phyloP scores from a whole-genome alignment of 2,113 vertebrate genomes.

The Gallinago undulata region DNA sequence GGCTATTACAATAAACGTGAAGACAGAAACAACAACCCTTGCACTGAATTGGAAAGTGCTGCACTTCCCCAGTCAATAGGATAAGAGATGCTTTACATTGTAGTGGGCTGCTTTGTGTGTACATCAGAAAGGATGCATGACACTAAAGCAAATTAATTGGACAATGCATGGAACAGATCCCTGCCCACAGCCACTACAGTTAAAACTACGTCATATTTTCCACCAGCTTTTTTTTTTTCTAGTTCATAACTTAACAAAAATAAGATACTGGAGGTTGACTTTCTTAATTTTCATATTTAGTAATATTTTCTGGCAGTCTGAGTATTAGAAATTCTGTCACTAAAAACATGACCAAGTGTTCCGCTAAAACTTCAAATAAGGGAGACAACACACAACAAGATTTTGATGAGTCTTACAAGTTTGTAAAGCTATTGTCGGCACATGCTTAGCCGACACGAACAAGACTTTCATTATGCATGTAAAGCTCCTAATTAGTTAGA shows the following conservation, averaged over 20 bases:
- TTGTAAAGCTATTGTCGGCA: neutral
- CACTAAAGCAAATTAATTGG: neutral
- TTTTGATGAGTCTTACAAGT: neutral
- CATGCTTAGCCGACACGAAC: neutral
- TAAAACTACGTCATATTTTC: slow-evolving; percentile 9
- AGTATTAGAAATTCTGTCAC: neutral
- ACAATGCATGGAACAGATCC: slow-evolving; percentile 32
- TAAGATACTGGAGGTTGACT: neutral
- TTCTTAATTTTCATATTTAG: neutral
- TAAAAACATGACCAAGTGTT: neutral
- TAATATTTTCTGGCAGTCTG: neutral
- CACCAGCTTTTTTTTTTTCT: neutral
- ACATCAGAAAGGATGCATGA: neutral
- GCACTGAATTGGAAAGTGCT: neutral
- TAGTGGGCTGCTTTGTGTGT: neutral
- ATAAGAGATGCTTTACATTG: neutral
- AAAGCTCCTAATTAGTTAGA: neutral
- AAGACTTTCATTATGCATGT: neutral
- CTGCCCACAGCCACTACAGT: neutral
- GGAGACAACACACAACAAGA: neutral
- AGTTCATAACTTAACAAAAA: slow-evolving; percentile 16
- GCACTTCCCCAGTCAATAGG: neutral
- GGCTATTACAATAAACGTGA: neutral
- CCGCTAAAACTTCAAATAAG: neutral
- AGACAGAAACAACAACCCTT: neutral